Evolutionary conservation across 2,888 invertebrate genomes (phyloP), one percentile per base, ranked within the genome.

Genomic region (Erpobdella octoculata): DNA sequence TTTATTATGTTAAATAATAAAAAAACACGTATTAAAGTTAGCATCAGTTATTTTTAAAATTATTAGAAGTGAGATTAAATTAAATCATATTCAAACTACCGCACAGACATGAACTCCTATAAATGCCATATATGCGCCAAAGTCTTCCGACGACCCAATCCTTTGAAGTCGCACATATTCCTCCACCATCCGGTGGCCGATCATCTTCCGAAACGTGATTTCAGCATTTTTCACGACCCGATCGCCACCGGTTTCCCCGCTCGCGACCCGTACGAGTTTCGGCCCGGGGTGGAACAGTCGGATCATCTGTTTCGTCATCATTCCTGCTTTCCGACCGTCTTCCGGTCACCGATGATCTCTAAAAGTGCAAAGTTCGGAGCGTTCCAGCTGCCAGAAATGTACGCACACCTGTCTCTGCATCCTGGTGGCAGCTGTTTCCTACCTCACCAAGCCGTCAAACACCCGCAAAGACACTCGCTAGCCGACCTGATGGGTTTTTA

Each of bases 121-220:
- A 21, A 59, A 15, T 71, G 71, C 41, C 64, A 58, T 9, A 33
- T 58, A 0, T 71, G 71, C 41, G 21, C 9, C 37, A n/a, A 37
- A 6, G 18, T 37, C 1, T 71, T 71, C 67, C 21, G 38, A 25
- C 28, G n/a, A 12, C 71, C 71, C n/a, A 71, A 71, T 35, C 59
- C 71, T 28, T 41, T 71, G 0, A 71, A 71, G 41, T 53, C 71
- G 2, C 71, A 71, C 53, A 21, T 71, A 15, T 28, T 58, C 18
- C 38, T 67, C 5, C 46, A 46, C 46, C 67, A 67, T 37, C 5
- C 53, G 5, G 9, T 53, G 53, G 15, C 28, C 15, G 53, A 28
- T 53, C 21, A 8, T n/a, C 53, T n/a, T 9, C n/a, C 53, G 18
- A 28, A 28, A 25, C 53, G 28, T 28, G 53, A 53, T 53, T 53